Base-by-base conservation (phyloP, 64 coral and sea anemone species). In the Montipora efflorescens region DNA sequence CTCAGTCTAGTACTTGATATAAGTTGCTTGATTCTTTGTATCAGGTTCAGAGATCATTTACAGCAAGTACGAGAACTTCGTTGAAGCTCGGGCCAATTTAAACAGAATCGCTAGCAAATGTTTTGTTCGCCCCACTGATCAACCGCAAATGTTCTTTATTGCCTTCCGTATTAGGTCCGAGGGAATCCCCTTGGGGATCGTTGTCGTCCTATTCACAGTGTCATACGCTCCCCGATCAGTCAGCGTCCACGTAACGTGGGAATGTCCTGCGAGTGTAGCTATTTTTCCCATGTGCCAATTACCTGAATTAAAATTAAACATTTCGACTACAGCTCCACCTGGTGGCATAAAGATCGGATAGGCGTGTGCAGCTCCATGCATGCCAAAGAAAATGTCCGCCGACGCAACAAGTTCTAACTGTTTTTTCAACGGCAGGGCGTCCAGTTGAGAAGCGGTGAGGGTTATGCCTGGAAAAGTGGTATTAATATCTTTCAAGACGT, bases 241-340 rank as follows among this genome's bases (percentile, higher is more conserved):
- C 4, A 7, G 45, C 16, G 59, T 47, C 81, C 81, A 84, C 46
- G 16, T 48, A 19, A 84, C 8, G 6, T 84, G 58, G 8, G 81
- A 84, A 84, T 84, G 81, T 11, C 61, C 81, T 61, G 81, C 47
- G 62, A 84, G 81, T 16, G 59, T 43, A 19, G 81, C 59, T 48
- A 84, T 47, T 67, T 84, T 84, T 43, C 43, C 23, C 81, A 84
- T 84, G 15, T 84, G 81, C 81, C 81, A 84, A 10, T 84, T 84
- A 46, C 19, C 28, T 5, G 58, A 67, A 47, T 67, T 62, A 47
- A n/a, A 47, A 67, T 84, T 67, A 16, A 84, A 84, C 59, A 84
- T 84, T 67, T 84, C 81, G 8, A 84, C 22, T 5, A 84, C 81
- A 9, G 59, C 81, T 48, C 81, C 59, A 14, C 59, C 81, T 1